A percentile compares a stretch with the other conserved stretches of the same genome.
These are phyloP conservation scores for Torymus tubicola DNA, from an alignment of 2,888 invertebrate genomes.

Conservation along the genomic window DNA sequence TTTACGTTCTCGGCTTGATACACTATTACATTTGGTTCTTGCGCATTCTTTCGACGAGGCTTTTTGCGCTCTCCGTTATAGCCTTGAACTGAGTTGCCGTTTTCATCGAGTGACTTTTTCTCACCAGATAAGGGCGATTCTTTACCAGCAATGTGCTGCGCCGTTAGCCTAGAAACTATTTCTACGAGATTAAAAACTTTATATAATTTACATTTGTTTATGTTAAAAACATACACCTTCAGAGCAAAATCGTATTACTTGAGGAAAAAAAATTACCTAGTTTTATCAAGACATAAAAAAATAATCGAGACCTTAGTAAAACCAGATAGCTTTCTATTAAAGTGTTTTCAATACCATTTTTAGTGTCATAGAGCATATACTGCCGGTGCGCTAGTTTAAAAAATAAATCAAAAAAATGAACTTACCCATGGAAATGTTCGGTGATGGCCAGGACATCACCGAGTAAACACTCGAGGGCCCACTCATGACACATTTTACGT, in stretches of 20 bases:
- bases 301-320: not conserved
- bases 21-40: slow-evolving; percentile 73
- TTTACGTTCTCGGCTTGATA: slow-evolving; percentile 81
- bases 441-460: slow-evolving; percentile 71
- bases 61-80: slow-evolving; percentile 72
- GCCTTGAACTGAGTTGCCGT: slow-evolving; percentile 85
- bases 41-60: slow-evolving; percentile 70
- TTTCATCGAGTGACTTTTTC: slow-evolving; percentile 87
- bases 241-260: not conserved
- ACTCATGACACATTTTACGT: slow-evolving; percentile 70
- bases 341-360: not conserved
- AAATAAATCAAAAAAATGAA: not conserved
- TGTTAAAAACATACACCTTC: slow-evolving; percentile 16
- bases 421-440: slow-evolving; percentile 73
- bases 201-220: slow-evolving; percentile 9
- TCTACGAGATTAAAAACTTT: slow-evolving; percentile 45
- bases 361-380: not conserved
- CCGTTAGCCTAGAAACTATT: slow-evolving; percentile 66
- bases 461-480: slow-evolving; percentile 69
- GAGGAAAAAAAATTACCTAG: no score
- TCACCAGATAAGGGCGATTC: slow-evolving; percentile 69
- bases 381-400: slow-evolving; percentile 17
- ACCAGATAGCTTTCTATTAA: not conserved
- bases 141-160: slow-evolving; percentile 67
- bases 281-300: not conserved